Base-by-base conservation (phyloP, 2,797 vertebrate species). In the Chelon labrosus region DNA sequence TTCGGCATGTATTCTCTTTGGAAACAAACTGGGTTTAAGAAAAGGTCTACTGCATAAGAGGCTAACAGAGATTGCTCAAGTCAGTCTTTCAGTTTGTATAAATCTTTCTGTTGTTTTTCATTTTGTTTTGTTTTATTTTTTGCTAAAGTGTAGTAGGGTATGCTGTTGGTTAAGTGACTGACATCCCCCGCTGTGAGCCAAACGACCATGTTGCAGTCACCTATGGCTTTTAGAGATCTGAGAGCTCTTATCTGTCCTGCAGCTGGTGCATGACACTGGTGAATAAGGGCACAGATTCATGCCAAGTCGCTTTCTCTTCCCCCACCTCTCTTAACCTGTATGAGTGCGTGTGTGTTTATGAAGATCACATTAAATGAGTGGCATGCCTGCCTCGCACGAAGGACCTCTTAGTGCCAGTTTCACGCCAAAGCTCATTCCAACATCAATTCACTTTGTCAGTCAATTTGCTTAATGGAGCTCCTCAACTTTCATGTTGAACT, bases 211-310 rank as follows among this genome's bases (percentile, higher is more conserved):
- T 65, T 78, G 68, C 73, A 77, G 51, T 84, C 79, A 74, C 53
- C 70, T 71, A 60, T 46, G 66, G 2, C 7, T 58, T 68, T 57
- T 79, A 55, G 62, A 90, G 84, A 79, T 85, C 58, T 85, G 47
- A 86, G 47, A 70, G 67, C n/a, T 83, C 70, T 90, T 89, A 91
- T 92, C 90, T 86, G 52, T 44, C 27, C 14, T 16, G 52, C 27
- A 77, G 67, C 50, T 82, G 46, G 79, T 87, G 85, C 87, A 10
- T 89, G 68, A 77, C 54, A 60, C 80, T 78, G 54, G 31, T 70
- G 85, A 89, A 77, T 89, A 35, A 82, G 82, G 90, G 87, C 70
- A 78, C 42, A 19, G 19, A 51, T 73, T 47, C 53, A 54, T 80
- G 77, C 83, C 85, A 90, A 73, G 58, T 55, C 10, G 19, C 69